Evolutionary conservation across 2,797 vertebrate species (phyloP), one percentile per base, ranked within the genome.

Genomic region (Cryptoblepharus egeriae): DNA sequence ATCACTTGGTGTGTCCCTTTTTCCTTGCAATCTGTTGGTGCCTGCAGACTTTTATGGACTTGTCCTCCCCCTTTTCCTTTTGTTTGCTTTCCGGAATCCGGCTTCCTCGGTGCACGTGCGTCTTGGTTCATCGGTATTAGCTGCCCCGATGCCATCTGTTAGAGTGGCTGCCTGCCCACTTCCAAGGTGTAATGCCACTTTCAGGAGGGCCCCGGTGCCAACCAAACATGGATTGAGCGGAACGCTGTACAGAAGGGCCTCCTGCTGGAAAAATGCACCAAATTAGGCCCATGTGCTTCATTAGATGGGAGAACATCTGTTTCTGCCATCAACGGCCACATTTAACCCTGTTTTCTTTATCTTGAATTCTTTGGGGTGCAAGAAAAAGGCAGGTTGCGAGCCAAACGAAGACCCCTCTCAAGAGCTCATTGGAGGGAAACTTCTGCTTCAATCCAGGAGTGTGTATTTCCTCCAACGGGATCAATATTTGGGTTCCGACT

Each of bases 211-310:
- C 93, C 94, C 95, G 93, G 95, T 96, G 95, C 94, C 94, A 96
- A 93, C 92, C 92, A 93, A 96, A 93, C 92, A 93, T 93, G 93
- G 94, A 94, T 95, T 95, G 92, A 95, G 94, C 90, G 95, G 92
- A 93, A 93, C 92, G 90, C 90, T 91, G 90, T 91, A 87, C 89
- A 93, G 92, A 95, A 93, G 93, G 94, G 93, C 85, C 93, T 95
- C 94, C 93, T 94, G 94, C 90, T 96, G 91, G 89, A 84, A 89
- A 92, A 88, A 88, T 86, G 93, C 93, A 94, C 95, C 95, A 96
- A 95, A 96, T 95, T 94, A 95, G 92, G 89, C 95, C 95, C 94
- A 93, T 92, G 94, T 94, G 94, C 93, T 96, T 95, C 93, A 96
- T 96, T 96, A 95, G 71, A 83, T 93, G 91, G 85, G 90, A 92